phyloP scores from a whole-genome alignment of 2,797 vertebrate genomes.

The Leptoclinus maculatus region DNA sequence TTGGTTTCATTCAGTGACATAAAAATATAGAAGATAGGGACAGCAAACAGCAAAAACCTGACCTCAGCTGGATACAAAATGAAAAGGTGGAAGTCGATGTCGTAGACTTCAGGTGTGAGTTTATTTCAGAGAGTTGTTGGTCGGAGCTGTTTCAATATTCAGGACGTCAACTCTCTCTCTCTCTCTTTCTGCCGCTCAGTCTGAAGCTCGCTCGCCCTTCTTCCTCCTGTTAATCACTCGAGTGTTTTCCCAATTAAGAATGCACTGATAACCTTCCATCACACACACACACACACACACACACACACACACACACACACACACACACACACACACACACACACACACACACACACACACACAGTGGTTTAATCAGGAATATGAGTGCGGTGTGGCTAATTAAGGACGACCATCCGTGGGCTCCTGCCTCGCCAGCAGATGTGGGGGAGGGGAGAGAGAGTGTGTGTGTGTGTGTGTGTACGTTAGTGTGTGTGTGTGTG shows the following conservation, averaged over 20 bases:
- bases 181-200: constrained; percentile 30
- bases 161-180: neutral
- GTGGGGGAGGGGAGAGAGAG: constrained; percentile 53
- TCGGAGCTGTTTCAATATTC: constrained; percentile 9
- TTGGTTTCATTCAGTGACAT: too few relatives aligned
- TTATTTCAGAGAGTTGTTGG: too few relatives aligned
- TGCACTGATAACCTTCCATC: constrained; percentile 70
- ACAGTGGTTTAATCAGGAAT: constrained; percentile 70
- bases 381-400: constrained; percentile 74
- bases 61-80: too few relatives aligned
- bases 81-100: neutral
- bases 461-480: neutral
- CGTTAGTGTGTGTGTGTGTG: neutral
- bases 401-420: constrained; percentile 68
- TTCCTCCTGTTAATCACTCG: constrained; percentile 65
- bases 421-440: constrained; percentile 63
- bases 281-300: constrained; percentile 28
- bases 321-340: constrained; percentile 19
- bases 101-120: neutral
- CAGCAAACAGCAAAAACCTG: too few relatives aligned
- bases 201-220: constrained; percentile 43
- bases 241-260: constrained; percentile 79
- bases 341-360: constrained; percentile 25
- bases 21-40: too few relatives aligned
- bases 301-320: constrained; percentile 20